These are phyloP conservation scores for Acanthococcus lagerstroemiae DNA, from an alignment of 2,888 invertebrate genomes.

Conservation along the genomic window DNA sequence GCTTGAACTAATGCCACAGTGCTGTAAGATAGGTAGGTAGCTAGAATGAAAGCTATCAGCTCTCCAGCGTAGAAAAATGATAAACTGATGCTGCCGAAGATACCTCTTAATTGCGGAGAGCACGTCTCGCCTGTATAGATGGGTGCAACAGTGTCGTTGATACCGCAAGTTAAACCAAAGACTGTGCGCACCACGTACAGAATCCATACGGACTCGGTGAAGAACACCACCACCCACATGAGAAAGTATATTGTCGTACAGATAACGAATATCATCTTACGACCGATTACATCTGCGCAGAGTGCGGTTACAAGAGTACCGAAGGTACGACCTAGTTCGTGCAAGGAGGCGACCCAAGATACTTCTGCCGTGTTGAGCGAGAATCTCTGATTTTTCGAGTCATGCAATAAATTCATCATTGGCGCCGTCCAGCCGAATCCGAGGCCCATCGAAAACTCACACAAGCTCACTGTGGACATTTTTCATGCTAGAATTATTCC, in stretches of 20 bases:
- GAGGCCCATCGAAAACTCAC: too few species aligned
- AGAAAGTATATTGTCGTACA: not conserved
- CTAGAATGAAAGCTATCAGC: constrained; percentile 34
- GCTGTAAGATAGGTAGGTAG: constrained; percentile 34
- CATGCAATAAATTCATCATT: not conserved
- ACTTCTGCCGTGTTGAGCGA: not conserved
- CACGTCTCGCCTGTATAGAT: constrained; percentile 35
- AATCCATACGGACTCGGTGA: not conserved
- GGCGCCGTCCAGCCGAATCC: constrained; percentile 3
- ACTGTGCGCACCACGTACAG: constrained; percentile 33
- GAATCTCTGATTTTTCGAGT: not conserved
- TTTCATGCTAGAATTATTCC: too few species aligned
- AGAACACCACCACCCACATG: not conserved
- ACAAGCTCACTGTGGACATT: too few species aligned
- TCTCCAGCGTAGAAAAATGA: constrained; percentile 26
- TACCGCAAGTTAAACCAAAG: constrained; percentile 36
- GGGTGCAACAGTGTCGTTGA: constrained; percentile 34
- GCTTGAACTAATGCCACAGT: constrained; percentile 9
- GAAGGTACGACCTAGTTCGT: not conserved
- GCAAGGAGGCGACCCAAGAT: constrained; percentile 21
- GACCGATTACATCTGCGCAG: not conserved
- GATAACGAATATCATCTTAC: not conserved
- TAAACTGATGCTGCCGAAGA: not conserved
- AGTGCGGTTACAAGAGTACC: not conserved
- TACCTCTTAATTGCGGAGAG: not conserved